Evolutionary conservation across 2,888 invertebrate species (phyloP).

Genomic region (Matsumyia berberina): DNA sequence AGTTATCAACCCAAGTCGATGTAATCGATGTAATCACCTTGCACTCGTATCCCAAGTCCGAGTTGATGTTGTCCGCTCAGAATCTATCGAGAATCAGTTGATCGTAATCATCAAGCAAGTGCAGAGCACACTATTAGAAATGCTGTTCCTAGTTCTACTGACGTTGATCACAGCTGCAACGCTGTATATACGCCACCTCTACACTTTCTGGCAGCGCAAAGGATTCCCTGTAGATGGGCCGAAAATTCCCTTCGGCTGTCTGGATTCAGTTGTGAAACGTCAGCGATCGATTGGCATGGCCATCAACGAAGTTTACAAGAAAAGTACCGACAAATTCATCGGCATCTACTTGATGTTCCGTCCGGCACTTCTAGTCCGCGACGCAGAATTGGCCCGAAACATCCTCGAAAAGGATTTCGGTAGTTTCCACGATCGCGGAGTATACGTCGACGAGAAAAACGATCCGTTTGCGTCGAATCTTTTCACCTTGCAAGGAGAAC

Average conservation of each 20-base stretch:
- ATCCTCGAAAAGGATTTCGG: conserved; percentile 87
- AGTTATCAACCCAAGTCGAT: no score
- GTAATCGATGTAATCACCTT: no score
- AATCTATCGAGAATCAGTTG: conserved; percentile 12
- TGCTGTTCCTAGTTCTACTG: conserved; percentile 72
- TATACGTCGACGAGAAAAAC: conserved; percentile 86
- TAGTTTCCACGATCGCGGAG: conserved; percentile 88
- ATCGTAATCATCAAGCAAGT: not conserved
- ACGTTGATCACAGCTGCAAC: conserved; percentile 69
- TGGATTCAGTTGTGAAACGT: conserved; percentile 86
- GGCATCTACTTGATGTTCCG: conserved; percentile 88
- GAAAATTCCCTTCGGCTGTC: conserved; percentile 87
- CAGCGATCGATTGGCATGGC: conserved; percentile 87
- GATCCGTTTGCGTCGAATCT: conserved; percentile 87
- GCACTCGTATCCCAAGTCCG: not conserved
- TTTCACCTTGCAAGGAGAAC: conserved; percentile 83
- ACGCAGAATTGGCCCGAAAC: conserved; percentile 87
- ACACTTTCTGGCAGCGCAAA: conserved; percentile 86
- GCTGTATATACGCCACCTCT: conserved; percentile 80
- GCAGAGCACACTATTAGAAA: conserved; percentile 43
- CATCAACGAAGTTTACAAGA: conserved; percentile 86
- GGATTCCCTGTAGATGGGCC: conserved; percentile 86
- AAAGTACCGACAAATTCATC: conserved; percentile 82
- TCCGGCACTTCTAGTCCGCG: conserved; percentile 87
- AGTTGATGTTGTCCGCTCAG: conserved; percentile 3